These are phyloP conservation scores for Norana najaformis DNA, from an alignment of 2,888 invertebrate genomes.

Conservation along the genomic window DNA sequence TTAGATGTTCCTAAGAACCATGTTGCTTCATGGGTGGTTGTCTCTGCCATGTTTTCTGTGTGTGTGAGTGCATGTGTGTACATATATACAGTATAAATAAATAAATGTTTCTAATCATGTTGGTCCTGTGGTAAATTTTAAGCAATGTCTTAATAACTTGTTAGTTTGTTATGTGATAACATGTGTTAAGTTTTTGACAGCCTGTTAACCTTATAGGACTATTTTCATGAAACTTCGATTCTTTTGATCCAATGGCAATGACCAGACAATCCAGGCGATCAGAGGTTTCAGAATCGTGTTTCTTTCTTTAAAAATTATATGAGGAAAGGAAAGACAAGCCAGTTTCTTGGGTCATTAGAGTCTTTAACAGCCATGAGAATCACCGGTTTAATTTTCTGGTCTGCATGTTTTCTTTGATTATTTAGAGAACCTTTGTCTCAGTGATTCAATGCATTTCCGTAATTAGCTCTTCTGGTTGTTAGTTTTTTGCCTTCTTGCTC, in stretches of 20 bases:
- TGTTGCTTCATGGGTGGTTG: neutral
- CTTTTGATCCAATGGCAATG: neutral
- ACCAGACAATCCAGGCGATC: too few relatives aligned
- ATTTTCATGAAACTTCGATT: neutral
- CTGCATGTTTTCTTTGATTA: neutral
- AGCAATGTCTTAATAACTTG: neutral
- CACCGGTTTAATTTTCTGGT: neutral
- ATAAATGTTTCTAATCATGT: neutral
- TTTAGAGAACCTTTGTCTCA: neutral
- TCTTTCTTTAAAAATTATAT: neutral
- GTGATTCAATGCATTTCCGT: neutral
- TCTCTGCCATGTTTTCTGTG: neutral
- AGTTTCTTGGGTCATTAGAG: neutral
- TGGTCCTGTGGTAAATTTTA: neutral
- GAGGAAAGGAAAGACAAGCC: neutral
- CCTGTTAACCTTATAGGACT: neutral
- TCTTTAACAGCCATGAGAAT: neutral
- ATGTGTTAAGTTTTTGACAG: neutral
- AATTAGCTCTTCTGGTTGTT: neutral
- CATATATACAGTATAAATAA: neutral
- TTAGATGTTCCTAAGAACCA: too few relatives aligned
- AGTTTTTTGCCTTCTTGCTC: neutral
- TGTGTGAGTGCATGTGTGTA: neutral
- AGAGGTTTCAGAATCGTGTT: neutral
- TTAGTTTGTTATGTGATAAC: slow-evolving; percentile 14